phyloP scores from a whole-genome alignment of 2,888 invertebrate genomes.

The Drosophila koepferae region DNA sequence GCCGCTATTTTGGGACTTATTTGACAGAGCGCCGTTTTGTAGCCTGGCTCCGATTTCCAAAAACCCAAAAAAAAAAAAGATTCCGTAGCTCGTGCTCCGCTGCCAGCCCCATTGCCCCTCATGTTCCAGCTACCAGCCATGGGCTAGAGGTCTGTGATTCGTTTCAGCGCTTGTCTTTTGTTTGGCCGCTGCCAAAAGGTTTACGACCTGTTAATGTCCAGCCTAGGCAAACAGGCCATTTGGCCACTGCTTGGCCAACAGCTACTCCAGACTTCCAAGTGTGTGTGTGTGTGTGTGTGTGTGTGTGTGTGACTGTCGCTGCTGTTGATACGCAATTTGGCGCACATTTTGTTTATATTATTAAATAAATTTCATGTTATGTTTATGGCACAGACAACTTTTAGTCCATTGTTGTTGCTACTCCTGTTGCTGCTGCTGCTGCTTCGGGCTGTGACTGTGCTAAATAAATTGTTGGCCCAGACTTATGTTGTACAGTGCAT shows the following conservation, averaged over 20 bases:
- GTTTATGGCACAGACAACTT: constrained; percentile 38
- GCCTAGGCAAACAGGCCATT: constrained; percentile 67
- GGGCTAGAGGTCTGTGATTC: constrained; percentile 45
- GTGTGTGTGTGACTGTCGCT: constrained; percentile 27
- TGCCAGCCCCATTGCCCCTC: background rate
- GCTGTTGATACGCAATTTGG: constrained; percentile 76
- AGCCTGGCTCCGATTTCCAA: constrained; percentile 65
- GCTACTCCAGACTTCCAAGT: constrained; percentile 12
- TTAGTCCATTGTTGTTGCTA: constrained; percentile 18
- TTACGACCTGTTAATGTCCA: constrained; percentile 81
- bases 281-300: constrained; percentile 3
- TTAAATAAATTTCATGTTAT: constrained; percentile 78
- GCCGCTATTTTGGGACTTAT: constrained; percentile 78
- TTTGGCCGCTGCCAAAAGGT: constrained; percentile 77
- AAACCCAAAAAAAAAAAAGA: background rate
- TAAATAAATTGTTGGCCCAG: constrained; percentile 50
- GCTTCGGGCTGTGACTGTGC: constrained; percentile 48
- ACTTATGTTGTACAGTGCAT: constrained; percentile 26
- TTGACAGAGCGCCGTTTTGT: constrained; percentile 78
- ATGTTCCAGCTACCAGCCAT: background rate
- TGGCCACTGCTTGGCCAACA: constrained; percentile 28
- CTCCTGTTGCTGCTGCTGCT: constrained; percentile 29
- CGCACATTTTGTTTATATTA: constrained; percentile 80
- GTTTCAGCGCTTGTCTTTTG: constrained; percentile 78
- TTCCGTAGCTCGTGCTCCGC: constrained; percentile 7